Conservation (phyloP, 1,140 invertebrate species). For the Periplaneta americana region DNA sequence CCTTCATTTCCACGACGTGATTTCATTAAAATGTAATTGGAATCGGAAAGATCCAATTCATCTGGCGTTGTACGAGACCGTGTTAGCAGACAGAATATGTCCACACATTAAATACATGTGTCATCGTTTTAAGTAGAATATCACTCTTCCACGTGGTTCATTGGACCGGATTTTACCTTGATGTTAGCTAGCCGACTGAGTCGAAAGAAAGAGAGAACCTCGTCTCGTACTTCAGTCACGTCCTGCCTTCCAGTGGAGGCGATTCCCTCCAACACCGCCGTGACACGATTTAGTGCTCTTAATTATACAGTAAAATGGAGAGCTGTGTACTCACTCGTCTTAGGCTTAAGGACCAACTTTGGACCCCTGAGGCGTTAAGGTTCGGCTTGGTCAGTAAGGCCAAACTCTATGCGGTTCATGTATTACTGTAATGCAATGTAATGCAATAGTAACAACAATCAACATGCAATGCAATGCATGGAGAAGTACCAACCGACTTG, state of each 20-base stretch:
- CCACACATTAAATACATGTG: too few species aligned
- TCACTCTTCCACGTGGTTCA: neutral
- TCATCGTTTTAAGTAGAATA: too few species aligned
- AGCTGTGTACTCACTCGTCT: neutral
- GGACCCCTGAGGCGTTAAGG: neutral
- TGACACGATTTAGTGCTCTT: conserved; percentile 7
- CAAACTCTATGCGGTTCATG: neutral
- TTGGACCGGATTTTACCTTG: neutral
- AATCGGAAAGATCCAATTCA: neutral
- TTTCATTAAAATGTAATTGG: neutral
- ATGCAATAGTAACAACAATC: neutral
- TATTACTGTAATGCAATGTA: neutral
- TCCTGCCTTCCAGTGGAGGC: neutral
- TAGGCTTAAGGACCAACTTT: too few species aligned
- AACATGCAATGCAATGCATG: too few species aligned
- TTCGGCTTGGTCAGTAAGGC: neutral
- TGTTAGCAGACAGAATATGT: neutral
- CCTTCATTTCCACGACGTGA: neutral
- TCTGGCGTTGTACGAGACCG: neutral
- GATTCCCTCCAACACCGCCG: neutral
- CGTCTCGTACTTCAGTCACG: neutral
- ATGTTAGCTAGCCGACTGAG: neutral
- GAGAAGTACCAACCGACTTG: too few species aligned
- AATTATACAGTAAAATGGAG: conserved; percentile 3
- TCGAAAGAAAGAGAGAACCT: neutral